Percentiles rank a stretch among this genome's conserved stretches.
Evolutionary conservation across 2,888 invertebrate genomes (phyloP).

Genomic region (Hydriomena furcata): DNA sequence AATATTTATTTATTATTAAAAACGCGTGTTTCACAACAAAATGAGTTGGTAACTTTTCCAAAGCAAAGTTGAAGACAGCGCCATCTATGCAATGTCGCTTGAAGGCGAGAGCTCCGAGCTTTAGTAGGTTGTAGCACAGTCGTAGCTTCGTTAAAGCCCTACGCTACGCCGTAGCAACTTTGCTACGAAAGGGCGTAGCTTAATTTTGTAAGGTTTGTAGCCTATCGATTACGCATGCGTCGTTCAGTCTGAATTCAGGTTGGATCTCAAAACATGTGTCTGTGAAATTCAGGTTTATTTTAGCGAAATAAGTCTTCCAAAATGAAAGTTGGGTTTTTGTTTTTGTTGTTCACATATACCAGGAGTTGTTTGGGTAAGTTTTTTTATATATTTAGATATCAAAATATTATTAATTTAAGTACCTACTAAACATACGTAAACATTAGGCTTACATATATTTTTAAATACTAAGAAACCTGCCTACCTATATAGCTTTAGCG

Average conservation of each 20-base stretch:
- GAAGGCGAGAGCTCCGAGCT: not conserved
- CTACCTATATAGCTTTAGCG: too few species aligned
- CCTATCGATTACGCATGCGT: constrained; percentile 77
- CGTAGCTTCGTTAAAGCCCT: constrained; percentile 15
- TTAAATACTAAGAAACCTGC: too few species aligned
- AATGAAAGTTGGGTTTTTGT: constrained; percentile 60
- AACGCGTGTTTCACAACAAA: too few species aligned
- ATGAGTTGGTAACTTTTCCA: too few species aligned
- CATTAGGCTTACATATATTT: too few species aligned
- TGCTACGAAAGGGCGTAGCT: constrained; percentile 32
- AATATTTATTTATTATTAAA: not conserved
- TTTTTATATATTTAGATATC: not conserved
- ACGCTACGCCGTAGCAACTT: constrained; percentile 18
- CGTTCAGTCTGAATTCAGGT: constrained; percentile 38
- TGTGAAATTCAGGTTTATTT: constrained; percentile 34
- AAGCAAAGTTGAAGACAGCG: constrained; percentile 17
- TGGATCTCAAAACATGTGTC: constrained; percentile 49
- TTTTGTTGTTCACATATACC: constrained; percentile 50
- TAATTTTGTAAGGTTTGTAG: constrained; percentile 29
- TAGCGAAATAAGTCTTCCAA: constrained; percentile 32
- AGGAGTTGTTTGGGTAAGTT: constrained; percentile 47
- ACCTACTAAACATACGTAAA: too few species aligned
- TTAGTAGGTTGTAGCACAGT: not conserved
- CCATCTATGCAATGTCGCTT: constrained; percentile 26
- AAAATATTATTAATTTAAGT: too few species aligned